phyloP scores from a whole-genome alignment of 2,888 invertebrate species.

The Drosophila austrosaltans region DNA sequence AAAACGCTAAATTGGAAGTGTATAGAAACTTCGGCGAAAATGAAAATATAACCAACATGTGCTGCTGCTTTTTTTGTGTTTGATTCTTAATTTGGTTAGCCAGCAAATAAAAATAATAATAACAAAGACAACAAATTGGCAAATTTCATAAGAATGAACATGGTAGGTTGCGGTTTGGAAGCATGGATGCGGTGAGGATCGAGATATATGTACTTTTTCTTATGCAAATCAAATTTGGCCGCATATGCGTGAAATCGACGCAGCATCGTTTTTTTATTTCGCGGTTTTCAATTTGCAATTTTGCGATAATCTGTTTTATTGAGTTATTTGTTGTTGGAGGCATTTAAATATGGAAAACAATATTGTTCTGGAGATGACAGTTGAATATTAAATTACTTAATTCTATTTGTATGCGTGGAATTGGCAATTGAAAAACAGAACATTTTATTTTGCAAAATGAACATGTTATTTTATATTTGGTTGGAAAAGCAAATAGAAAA shows the following conservation, averaged over 20 bases:
- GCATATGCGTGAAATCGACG: constrained; percentile 76
- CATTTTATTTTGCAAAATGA: not conserved
- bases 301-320: constrained; percentile 76
- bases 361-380: constrained; percentile 8
- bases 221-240: constrained; percentile 73
- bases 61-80: constrained; percentile 33
- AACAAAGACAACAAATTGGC: constrained; percentile 62
- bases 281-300: constrained; percentile 65
- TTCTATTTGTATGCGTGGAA: not conserved
- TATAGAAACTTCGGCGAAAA: not conserved
- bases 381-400: constrained; percentile 2
- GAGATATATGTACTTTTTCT: constrained; percentile 33
- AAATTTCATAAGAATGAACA: constrained; percentile 77
- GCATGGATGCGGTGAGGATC: not conserved
- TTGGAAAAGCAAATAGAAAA: no score
- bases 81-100: constrained; percentile 70
- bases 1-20: not conserved
- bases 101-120: constrained; percentile 24
- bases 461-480: not conserved
- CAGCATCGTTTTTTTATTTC: not conserved
- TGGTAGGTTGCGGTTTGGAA: constrained; percentile 21
- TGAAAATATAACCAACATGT: constrained; percentile 1
- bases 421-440: not conserved
- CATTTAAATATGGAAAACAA: constrained; percentile 35
- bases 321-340: constrained; percentile 46